phyloP scores from a whole-genome alignment of 2,797 vertebrate species.

The Gambusia yucatana region DNA sequence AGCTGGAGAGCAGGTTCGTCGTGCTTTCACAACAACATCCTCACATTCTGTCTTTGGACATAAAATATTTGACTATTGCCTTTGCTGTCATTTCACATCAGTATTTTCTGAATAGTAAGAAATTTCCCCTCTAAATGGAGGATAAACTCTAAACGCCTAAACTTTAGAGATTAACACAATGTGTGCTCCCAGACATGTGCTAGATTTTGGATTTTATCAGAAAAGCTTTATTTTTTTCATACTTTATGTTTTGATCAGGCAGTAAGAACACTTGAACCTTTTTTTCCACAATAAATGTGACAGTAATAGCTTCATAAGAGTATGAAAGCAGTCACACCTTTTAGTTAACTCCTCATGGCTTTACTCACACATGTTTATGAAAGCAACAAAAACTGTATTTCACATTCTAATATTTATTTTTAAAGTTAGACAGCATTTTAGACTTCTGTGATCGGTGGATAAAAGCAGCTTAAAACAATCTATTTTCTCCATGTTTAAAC shows the following conservation, averaged over 20 bases:
- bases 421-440: not conserved
- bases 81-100: slow-evolving; percentile 43
- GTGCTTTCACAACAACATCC: slow-evolving; percentile 13
- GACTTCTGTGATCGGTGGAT: not conserved
- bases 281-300: not conserved
- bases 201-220: not conserved
- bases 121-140: slow-evolving; percentile 38
- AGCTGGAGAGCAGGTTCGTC: slow-evolving; percentile 94
- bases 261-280: not conserved
- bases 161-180: slow-evolving; percentile 28
- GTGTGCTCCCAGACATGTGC: not conserved
- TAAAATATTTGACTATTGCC: slow-evolving; percentile 27
- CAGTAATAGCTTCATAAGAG: not conserved
- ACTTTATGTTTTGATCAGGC: not conserved
- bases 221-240: not conserved
- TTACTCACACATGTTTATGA: not conserved
- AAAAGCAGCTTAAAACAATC: not conserved
- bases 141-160: slow-evolving; percentile 33
- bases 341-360: not conserved
- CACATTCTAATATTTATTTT: not conserved
- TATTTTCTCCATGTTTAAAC: not conserved
- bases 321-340: not conserved
- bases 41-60: slow-evolving; percentile 34
- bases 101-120: slow-evolving; percentile 33
- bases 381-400: not conserved